Evolutionary conservation across 2,113 vertebrate genomes (phyloP).

Genomic region (Dolichallabes microphthalmus): DNA sequence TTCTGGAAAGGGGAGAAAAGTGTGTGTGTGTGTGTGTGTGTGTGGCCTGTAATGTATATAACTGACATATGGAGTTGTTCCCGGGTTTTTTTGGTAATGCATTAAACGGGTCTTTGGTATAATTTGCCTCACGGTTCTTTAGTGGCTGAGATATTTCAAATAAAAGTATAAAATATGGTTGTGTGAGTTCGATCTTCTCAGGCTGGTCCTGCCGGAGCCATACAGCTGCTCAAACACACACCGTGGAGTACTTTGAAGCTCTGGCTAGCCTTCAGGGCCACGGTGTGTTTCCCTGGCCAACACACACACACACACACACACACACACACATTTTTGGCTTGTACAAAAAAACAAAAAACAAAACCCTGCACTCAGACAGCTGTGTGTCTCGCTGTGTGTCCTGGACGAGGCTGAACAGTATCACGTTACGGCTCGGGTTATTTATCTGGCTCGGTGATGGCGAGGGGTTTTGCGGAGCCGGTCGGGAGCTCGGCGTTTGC

Average conservation of each 20-base stretch:
- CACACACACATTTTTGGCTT: neutral
- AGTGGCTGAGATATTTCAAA: neutral
- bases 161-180: neutral
- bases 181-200: conserved; percentile 36
- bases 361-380: conserved; percentile 16
- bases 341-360: neutral
- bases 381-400: conserved; percentile 32
- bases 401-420: conserved; percentile 30
- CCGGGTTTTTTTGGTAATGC: neutral
- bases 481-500: neutral
- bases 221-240: conserved; percentile 70
- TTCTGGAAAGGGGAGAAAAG: neutral
- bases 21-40: neutral
- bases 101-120: neutral
- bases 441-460: neutral
- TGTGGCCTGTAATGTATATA: neutral
- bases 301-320: neutral
- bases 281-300: conserved; percentile 16
- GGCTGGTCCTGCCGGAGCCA: conserved; percentile 64
- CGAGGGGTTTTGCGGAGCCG: neutral
- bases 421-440: neutral
- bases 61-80: neutral
- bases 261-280: neutral
- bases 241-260: conserved; percentile 48
- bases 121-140: neutral